Evolutionary conservation across 2,113 vertebrate species (phyloP).

Genomic region (Coryphaenoides rupestris): DNA sequence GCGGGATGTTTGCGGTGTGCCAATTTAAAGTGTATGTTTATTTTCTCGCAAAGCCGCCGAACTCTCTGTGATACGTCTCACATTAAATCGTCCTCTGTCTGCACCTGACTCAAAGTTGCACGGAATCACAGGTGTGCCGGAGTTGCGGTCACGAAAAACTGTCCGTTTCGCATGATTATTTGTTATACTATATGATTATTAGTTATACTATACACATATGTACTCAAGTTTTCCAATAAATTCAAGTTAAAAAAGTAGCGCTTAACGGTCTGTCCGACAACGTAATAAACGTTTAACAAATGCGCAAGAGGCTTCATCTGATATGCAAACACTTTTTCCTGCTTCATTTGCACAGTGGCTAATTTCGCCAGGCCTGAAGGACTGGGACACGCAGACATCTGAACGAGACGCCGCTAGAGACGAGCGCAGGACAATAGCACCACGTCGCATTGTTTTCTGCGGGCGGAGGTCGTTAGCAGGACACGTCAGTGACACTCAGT

Average conservation of each 20-base stretch:
- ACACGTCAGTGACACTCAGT: constrained; percentile 14
- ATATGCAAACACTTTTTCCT: too few species aligned
- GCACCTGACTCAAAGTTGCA: constrained; percentile 11
- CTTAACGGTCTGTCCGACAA: too few species aligned
- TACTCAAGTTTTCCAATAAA: too few species aligned
- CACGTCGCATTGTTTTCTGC: neutral
- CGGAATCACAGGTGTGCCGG: neutral
- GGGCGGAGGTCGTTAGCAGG: constrained; percentile 34
- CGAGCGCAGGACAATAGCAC: constrained; percentile 10
- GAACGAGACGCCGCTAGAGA: neutral
- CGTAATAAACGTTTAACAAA: too few species aligned
- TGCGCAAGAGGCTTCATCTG: too few species aligned
- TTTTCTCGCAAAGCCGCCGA: constrained; percentile 39
- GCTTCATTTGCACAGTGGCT: too few species aligned
- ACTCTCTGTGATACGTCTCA: constrained; percentile 38
- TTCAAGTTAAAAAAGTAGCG: too few species aligned
- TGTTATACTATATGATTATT: too few species aligned
- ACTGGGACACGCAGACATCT: neutral
- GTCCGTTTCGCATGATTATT: too few species aligned
- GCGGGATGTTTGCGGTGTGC: constrained; percentile 23
- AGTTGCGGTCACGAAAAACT: too few species aligned
- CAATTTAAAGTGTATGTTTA: neutral
- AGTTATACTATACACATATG: too few species aligned
- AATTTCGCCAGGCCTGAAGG: too few species aligned
- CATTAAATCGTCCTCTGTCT: constrained; percentile 37